Evolutionary conservation across 2,888 invertebrate species (phyloP).

Genomic region (Mythimna ferrago): DNA sequence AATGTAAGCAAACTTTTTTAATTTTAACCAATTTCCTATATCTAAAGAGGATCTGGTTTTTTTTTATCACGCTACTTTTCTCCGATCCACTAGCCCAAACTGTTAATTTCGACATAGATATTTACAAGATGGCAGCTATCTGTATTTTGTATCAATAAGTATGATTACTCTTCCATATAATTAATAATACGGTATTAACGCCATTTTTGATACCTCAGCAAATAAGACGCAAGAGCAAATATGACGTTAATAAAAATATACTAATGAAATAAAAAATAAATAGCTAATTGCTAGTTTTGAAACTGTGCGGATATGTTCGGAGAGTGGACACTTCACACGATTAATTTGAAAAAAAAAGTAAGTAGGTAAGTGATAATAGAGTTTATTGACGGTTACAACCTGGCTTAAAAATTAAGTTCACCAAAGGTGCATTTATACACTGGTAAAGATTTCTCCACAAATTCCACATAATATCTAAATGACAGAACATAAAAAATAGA

Average conservation of each 20-base stretch:
- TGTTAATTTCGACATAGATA: slow-evolving; percentile 45
- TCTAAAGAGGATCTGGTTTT: too few species aligned
- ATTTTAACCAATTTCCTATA: too few species aligned
- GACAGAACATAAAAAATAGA: too few species aligned
- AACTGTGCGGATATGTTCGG: slow-evolving; percentile 18
- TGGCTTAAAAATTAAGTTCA: background rate
- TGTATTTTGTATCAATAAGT: slow-evolving; percentile 51
- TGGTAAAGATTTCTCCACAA: background rate
- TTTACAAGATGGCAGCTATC: slow-evolving; percentile 52
- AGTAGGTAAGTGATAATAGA: background rate
- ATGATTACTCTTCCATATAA: slow-evolving; percentile 30
- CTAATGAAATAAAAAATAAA: slow-evolving; percentile 19
- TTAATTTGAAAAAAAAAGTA: background rate
- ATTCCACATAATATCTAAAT: too few species aligned
- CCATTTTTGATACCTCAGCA: slow-evolving; percentile 28
- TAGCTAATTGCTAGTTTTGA: slow-evolving; percentile 32
- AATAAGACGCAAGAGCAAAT: slow-evolving; percentile 5
- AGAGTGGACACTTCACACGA: slow-evolving; percentile 5
- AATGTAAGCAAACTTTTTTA: too few species aligned
- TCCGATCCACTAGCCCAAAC: slow-evolving; percentile 21
- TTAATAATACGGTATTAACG: slow-evolving; percentile 19
- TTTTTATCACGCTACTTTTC: background rate
- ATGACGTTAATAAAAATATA: slow-evolving; percentile 27
- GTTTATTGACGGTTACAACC: background rate
- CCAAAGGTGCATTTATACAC: background rate